Conservation (phyloP, 2,888 invertebrate genomes). For the Steinernema carpocapsae region DNA sequence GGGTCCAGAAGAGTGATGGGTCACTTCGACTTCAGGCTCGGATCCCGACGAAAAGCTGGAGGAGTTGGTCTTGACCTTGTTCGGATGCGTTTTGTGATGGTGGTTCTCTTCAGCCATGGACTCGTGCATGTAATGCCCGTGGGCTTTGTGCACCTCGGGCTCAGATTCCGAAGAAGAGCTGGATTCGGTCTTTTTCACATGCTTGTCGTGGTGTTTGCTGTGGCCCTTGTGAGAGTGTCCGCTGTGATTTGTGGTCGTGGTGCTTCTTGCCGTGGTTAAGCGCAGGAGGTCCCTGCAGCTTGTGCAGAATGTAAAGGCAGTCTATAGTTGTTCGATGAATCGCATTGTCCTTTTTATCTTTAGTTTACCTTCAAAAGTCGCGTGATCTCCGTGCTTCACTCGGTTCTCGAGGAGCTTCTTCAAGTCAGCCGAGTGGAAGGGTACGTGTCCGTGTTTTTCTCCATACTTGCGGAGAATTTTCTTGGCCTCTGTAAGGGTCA, state of each 20-base stretch:
- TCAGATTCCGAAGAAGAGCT: conserved; percentile 5
- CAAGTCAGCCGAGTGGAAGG: neutral
- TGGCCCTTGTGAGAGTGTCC: neutral
- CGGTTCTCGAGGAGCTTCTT: conserved; percentile 5
- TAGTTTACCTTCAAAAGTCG: neutral
- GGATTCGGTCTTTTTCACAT: neutral
- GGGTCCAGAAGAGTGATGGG: neutral
- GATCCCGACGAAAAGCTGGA: too few species aligned
- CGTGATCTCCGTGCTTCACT: neutral
- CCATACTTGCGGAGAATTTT: conserved; percentile 11
- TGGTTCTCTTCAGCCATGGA: neutral
- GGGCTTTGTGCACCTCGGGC: neutral
- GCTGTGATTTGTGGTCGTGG: neutral
- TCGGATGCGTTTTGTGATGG: neutral
- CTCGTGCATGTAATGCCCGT: neutral
- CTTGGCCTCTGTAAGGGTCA: neutral
- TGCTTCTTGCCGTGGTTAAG: conserved; percentile 2
- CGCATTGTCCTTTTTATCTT: neutral
- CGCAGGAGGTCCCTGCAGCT: neutral
- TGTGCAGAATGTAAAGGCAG: conserved; percentile 4
- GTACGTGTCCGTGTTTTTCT: neutral
- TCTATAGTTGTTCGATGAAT: neutral
- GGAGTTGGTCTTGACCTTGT: neutral
- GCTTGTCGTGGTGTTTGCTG: neutral
- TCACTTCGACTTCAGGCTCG: neutral